Evolutionary conservation across 1,140 invertebrate genomes (phyloP).

Genomic region (Pseudomyrmex flavicornis): DNA sequence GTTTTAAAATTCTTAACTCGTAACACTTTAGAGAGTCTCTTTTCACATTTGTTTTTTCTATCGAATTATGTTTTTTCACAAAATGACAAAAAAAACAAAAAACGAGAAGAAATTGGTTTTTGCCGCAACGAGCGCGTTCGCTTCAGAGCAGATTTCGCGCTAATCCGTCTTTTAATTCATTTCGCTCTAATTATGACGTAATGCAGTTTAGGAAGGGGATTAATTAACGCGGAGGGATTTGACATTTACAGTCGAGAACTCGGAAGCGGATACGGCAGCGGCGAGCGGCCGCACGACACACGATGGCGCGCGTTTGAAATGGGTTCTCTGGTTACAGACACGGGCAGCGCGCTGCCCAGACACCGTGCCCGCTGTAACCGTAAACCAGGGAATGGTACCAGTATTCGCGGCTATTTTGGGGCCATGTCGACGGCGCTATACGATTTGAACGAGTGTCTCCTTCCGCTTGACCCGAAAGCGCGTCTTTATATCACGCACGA

Average conservation of each 20-base stretch:
- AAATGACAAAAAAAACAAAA: too few relatives aligned
- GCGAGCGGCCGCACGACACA: conserved; percentile 28
- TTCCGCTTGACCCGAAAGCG: conserved; percentile 71
- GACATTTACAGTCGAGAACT: conserved; percentile 41
- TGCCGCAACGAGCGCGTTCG: background rate
- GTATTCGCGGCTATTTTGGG: conserved; percentile 74
- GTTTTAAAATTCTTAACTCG: too few relatives aligned
- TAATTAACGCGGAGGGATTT: conserved; percentile 48
- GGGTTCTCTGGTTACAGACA: conserved; percentile 75
- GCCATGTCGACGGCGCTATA: conserved; percentile 67
- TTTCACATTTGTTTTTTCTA: too few relatives aligned
- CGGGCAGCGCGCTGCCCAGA: conserved; percentile 72
- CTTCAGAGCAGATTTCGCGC: background rate
- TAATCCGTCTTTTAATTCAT: background rate
- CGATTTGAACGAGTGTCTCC: conserved; percentile 73
- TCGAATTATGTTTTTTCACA: too few relatives aligned
- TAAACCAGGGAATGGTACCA: conserved; percentile 75
- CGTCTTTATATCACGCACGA: conserved; percentile 66
- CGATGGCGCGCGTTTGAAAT: conserved; percentile 41
- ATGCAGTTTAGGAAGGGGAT: conserved; percentile 8
- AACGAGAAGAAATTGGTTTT: background rate
- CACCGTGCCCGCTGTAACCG: conserved; percentile 74
- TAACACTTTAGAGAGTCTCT: too few relatives aligned
- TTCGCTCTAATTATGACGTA: conserved; percentile 23
- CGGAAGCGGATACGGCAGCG: conserved; percentile 53